A percentile compares a stretch with the other conserved stretches of the same genome.
Evolutionary conservation across 2,113 vertebrate species (phyloP).

Genomic region (Megalops atlanticus): DNA sequence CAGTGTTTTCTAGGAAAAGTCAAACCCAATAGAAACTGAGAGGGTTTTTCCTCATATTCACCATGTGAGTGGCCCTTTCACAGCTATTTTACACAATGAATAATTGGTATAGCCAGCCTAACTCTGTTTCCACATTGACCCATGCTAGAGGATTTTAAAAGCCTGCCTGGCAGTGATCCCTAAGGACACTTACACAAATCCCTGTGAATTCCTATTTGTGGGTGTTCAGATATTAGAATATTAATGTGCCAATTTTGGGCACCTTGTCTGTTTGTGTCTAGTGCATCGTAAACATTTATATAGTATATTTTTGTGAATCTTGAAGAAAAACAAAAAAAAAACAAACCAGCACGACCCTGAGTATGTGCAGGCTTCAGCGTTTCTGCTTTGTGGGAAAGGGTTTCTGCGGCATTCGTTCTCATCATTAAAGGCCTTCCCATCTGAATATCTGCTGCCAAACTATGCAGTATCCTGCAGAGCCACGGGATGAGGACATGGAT

Average conservation of each 20-base stretch:
- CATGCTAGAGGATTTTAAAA: not conserved
- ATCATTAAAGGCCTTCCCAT: conserved; percentile 82
- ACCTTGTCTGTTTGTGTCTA: not conserved
- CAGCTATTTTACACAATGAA: too few species aligned
- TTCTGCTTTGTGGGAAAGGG: conserved; percentile 71
- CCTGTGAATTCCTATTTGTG: not conserved
- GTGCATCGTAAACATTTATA: not conserved
- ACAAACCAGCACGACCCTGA: not conserved
- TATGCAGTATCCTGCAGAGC: conserved; percentile 85
- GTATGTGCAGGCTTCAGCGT: conserved; percentile 56
- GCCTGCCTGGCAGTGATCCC: not conserved
- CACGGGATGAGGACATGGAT: conserved; percentile 79
- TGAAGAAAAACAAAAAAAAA: not conserved
- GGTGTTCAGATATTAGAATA: not conserved
- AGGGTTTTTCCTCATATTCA: too few species aligned
- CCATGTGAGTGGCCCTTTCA: too few species aligned
- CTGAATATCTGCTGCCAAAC: conserved; percentile 82
- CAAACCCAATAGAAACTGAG: too few species aligned
- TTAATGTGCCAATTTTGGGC: not conserved
- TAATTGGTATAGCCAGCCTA: not conserved
- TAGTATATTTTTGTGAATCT: not conserved
- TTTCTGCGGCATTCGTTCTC: conserved; percentile 81
- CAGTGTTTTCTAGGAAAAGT: too few species aligned
- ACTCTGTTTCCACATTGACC: not conserved
- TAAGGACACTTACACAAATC: not conserved